Percentiles rank a stretch among this genome's conserved stretches.
These are phyloP conservation scores for Mus caroli DNA, from an alignment of 2,797 vertebrate genomes.

Conservation along the genomic window DNA sequence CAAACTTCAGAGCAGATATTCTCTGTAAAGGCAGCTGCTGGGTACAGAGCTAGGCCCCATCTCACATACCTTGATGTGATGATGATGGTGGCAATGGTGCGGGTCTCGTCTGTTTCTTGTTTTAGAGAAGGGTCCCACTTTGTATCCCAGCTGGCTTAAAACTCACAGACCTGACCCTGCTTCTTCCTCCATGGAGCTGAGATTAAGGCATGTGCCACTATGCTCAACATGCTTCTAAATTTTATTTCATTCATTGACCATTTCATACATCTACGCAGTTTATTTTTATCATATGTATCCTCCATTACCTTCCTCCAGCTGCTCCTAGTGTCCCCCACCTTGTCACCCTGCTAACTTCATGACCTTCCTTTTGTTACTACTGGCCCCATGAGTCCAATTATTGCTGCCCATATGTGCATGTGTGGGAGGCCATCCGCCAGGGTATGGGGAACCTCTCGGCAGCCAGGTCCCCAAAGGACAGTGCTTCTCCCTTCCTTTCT, in stretches of 20 bases:
- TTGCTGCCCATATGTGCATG: neutral
- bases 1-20: slow-evolving; percentile 34
- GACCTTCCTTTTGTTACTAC: neutral
- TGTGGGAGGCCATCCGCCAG: neutral
- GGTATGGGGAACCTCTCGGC: neutral
- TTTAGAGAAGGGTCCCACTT: neutral
- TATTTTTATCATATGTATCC: neutral
- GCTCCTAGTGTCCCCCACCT: neutral
- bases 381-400: neutral
- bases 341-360: neutral
- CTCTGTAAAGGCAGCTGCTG: slow-evolving; percentile 2
- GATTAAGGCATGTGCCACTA: neutral
- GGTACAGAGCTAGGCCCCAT: neutral
- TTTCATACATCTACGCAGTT: neutral
- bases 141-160: neutral
- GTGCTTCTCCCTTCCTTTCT: neutral
- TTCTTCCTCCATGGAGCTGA: neutral
- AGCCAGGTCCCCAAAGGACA: neutral
- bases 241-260: neutral
- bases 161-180: neutral
- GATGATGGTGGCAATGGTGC: neutral
- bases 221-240: neutral
- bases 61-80: slow-evolving; percentile 1
- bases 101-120: neutral
- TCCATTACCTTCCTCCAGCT: neutral